phyloP scores from a whole-genome alignment of 2,888 invertebrate genomes.

The Drosophila suboccidentalis region DNA sequence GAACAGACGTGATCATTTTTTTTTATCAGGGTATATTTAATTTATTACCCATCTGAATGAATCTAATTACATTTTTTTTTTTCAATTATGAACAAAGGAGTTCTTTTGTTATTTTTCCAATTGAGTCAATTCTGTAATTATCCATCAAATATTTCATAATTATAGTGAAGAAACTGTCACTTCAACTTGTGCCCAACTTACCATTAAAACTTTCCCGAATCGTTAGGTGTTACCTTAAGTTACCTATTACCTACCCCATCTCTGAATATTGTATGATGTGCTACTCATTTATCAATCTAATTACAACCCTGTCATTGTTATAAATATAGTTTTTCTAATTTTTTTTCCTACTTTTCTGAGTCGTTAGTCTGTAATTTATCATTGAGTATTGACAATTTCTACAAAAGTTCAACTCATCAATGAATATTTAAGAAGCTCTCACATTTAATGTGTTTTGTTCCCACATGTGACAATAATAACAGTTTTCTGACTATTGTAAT shows the following conservation, averaged over 20 bases:
- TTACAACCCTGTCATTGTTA: background rate
- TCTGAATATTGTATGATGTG: background rate
- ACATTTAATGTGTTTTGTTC: background rate
- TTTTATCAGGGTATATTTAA: no score
- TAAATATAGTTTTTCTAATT: background rate
- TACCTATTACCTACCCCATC: background rate
- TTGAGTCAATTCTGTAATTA: background rate
- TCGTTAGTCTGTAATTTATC: constrained; percentile 1
- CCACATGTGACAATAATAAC: background rate
- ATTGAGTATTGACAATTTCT: constrained; percentile 19
- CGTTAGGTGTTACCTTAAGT: background rate
- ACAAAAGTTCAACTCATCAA: constrained; percentile 8
- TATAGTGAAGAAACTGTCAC: background rate
- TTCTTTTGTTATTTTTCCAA: background rate
- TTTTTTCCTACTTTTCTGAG: no score
- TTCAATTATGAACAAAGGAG: no score
- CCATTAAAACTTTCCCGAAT: background rate
- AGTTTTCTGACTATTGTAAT: no score
- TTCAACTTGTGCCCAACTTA: background rate
- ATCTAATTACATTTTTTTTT: no score
- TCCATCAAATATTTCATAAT: background rate
- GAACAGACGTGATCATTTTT: no score
- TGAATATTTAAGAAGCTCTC: constrained; percentile 4
- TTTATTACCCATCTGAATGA: no score
- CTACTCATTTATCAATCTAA: background rate